Evolutionary conservation across 92 coral and sea anemone species (phyloP).

Genomic region (Desmophyllum pertusum): DNA sequence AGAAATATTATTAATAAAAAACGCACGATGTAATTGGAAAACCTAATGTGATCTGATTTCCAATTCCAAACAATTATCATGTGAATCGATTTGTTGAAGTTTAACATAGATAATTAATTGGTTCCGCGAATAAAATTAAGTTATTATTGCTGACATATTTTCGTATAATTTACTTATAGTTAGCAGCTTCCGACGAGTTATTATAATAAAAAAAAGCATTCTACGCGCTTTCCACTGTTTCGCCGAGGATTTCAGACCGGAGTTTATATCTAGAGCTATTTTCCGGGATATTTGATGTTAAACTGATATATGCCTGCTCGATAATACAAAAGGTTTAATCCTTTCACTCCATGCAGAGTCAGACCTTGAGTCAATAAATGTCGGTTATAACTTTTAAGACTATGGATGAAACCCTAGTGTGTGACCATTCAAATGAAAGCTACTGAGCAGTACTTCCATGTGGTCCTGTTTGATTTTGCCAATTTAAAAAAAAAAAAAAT

Average conservation of each 20-base stretch:
- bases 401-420: no score
- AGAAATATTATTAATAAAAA: not conserved
- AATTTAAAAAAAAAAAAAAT: no score
- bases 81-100: no score
- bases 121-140: not conserved
- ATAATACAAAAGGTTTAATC: not conserved
- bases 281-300: not conserved
- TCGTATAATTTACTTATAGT: no score
- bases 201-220: not conserved
- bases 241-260: not conserved
- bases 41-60: not conserved
- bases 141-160: not conserved
- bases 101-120: no score
- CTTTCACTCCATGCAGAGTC: no score
- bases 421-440: no score
- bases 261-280: not conserved
- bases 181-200: no score
- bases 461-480: no score
- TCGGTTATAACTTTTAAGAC: no score
- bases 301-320: not conserved
- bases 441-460: no score
- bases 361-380: no score
- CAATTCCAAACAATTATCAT: not conserved
- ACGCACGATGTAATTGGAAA: not conserved
- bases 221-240: not conserved